Percentiles rank a stretch among this genome's conserved stretches.
These are phyloP conservation scores for Mirounga angustirostris DNA, from an alignment of 2,113 vertebrate genomes.

Conservation along the genomic window DNA sequence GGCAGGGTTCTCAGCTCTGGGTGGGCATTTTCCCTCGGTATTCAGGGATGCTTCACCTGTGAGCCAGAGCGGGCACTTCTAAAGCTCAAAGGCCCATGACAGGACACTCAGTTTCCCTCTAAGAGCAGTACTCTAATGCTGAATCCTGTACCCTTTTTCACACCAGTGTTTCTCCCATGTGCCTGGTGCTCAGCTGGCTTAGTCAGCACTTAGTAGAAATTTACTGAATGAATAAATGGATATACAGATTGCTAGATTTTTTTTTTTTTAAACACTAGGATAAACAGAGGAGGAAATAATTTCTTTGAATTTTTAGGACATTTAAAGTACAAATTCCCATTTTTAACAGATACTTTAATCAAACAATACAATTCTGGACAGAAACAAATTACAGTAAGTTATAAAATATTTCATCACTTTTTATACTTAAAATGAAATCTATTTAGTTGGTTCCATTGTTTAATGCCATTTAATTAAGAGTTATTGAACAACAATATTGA, in stretches of 20 bases:
- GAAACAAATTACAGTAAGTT: neutral
- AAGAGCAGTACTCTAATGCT: neutral
- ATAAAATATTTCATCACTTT: neutral
- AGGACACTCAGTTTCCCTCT: neutral
- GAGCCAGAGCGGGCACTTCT: neutral
- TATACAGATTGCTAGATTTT: neutral
- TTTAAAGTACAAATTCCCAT: neutral
- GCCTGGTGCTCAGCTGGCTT: neutral
- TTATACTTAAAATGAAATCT: conserved; percentile 28
- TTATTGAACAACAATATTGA: neutral
- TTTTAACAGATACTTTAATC: conserved; percentile 44
- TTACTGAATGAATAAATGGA: neutral
- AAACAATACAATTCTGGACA: neutral
- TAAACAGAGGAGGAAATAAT: neutral
- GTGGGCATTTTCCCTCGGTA: neutral
- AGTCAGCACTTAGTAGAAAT: neutral
- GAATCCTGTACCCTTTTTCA: neutral
- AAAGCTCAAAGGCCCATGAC: neutral
- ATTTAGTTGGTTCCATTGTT: neutral
- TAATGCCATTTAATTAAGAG: conserved; percentile 16
- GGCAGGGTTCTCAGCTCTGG: neutral
- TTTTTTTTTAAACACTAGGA: neutral
- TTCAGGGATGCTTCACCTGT: neutral
- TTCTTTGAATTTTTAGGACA: neutral
- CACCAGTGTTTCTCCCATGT: neutral